Percentiles rank a stretch among this genome's conserved stretches.
Evolutionary conservation across 1,140 invertebrate species (phyloP).

Genomic region (Orussus abietinus): DNA sequence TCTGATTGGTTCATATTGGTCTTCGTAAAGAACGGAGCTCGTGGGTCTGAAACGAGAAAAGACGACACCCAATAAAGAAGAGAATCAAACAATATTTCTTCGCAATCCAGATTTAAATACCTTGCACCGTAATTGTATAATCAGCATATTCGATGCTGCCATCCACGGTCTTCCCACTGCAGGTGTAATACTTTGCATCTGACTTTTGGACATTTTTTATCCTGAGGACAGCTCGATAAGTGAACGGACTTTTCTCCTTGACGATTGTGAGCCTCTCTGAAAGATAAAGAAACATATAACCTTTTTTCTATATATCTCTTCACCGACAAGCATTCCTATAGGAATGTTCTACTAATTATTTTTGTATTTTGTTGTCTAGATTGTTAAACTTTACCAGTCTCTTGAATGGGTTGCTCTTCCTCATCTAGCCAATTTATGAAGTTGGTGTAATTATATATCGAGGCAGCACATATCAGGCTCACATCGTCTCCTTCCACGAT

Average conservation of each 20-base stretch:
- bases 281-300: conserved; percentile 15
- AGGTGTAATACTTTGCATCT: conserved; percentile 29
- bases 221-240: conserved; percentile 29
- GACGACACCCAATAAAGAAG: conserved; percentile 9
- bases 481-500: conserved; percentile 55
- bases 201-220: conserved; percentile 27
- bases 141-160: conserved; percentile 16
- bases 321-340: no score
- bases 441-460: conserved; percentile 53
- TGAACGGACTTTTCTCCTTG: conserved; percentile 23
- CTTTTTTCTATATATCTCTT: no score
- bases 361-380: no score
- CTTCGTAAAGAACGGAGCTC: conserved; percentile 21
- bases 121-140: conserved; percentile 26
- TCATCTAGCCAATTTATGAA: conserved; percentile 45
- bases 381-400: conserved; percentile 22
- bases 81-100: no score
- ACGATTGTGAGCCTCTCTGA: conserved; percentile 24
- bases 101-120: no score
- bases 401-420: conserved; percentile 4
- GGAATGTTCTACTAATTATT: no score
- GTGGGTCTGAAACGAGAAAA: conserved; percentile 25
- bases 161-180: conserved; percentile 24
- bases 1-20: conserved; percentile 32
- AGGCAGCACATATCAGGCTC: conserved; percentile 54